Conservation (phyloP, 2,888 invertebrate genomes). For the Coleophora deauratella region DNA sequence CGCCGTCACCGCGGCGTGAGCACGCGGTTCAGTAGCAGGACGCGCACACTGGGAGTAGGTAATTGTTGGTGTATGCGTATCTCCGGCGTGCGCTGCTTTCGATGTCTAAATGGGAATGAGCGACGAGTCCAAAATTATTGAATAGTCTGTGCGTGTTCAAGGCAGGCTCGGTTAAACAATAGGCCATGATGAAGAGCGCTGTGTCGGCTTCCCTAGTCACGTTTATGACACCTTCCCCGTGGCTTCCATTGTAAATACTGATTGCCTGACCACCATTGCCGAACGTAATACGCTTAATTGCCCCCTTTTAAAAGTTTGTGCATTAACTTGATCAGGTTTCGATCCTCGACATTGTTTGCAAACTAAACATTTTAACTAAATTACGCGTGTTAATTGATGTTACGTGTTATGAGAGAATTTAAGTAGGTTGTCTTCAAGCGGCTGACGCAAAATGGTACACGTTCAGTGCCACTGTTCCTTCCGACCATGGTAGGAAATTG, state of each 20-base stretch:
- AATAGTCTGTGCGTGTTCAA: constrained; percentile 55
- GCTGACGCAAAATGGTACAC: no score
- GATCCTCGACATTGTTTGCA: constrained; percentile 40
- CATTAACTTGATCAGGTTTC: constrained; percentile 60
- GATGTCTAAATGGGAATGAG: constrained; percentile 48
- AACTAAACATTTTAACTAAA: constrained; percentile 38
- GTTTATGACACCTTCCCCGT: constrained; percentile 49
- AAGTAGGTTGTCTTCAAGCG: not conserved
- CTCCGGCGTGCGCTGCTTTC: constrained; percentile 29
- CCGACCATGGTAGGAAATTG: no score
- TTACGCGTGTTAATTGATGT: constrained; percentile 18
- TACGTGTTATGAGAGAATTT: constrained; percentile 1
- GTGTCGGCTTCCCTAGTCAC: constrained; percentile 49
- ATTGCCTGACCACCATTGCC: constrained; percentile 49
- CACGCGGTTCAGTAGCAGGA: not conserved
- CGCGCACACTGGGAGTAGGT: no score
- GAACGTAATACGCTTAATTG: constrained; percentile 60
- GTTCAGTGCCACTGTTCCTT: no score
- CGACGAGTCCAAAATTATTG: constrained; percentile 45
- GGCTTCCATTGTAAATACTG: constrained; percentile 57
- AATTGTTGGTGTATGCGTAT: no score
- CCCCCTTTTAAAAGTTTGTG: constrained; percentile 58
- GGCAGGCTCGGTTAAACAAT: constrained; percentile 56
- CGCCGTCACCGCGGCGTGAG: constrained; percentile 12
- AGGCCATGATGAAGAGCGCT: constrained; percentile 54